Percentiles rank a stretch among this genome's conserved stretches.
Evolutionary conservation across 2,888 invertebrate species (phyloP).

Genomic region (Cantharis nigra): DNA sequence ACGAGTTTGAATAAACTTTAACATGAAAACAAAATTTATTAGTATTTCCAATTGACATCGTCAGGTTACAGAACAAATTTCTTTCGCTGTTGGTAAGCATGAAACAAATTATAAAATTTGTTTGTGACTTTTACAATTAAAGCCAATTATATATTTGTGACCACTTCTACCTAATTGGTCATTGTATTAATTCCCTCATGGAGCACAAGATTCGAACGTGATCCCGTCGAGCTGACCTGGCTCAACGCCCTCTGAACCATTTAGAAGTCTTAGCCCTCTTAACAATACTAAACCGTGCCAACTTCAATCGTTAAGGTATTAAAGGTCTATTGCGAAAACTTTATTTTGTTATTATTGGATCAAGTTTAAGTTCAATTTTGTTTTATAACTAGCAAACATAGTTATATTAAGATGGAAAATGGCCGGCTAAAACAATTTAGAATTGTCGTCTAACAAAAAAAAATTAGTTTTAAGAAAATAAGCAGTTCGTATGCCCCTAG

Average conservation of each 20-base stretch:
- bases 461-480: constrained; percentile 10
- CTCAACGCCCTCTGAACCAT: constrained; percentile 33
- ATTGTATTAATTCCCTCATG: constrained; percentile 29
- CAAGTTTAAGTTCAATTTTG: constrained; percentile 16
- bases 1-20: neutral
- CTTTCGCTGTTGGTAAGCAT: neutral
- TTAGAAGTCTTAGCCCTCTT: constrained; percentile 22
- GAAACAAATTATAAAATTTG: neutral
- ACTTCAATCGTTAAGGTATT: constrained; percentile 36
- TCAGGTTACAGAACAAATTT: no score
- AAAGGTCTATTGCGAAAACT: constrained; percentile 23
- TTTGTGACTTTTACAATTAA: neutral
- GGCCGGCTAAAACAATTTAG: neutral
- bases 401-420: neutral
- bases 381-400: constrained; percentile 1
- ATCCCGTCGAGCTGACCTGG: constrained; percentile 34
- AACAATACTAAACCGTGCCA: constrained; percentile 34
- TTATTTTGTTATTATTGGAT: constrained; percentile 23
- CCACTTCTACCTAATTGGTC: constrained; percentile 29
- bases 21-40: neutral
- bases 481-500: constrained; percentile 19
- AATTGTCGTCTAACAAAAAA: neutral
- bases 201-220: constrained; percentile 34
- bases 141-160: constrained; percentile 3
- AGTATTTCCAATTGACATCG: neutral